A percentile compares a stretch with the other conserved stretches of the same genome.
phyloP scores from a whole-genome alignment of 2,888 invertebrate species.

The Drosophila acutilabella region DNA sequence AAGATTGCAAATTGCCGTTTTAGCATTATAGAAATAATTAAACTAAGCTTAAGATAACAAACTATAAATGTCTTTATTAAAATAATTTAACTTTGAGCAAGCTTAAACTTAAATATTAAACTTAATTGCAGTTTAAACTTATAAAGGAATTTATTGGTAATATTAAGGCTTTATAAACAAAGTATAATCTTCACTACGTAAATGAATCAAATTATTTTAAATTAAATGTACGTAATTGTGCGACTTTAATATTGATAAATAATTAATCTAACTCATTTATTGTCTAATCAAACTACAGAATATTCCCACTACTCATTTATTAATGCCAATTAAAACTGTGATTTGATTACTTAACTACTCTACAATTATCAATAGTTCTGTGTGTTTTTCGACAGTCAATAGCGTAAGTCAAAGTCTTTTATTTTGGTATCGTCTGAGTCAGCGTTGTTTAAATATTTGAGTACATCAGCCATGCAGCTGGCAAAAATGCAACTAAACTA shows the following conservation, averaged over 20 bases:
- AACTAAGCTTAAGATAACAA: background rate
- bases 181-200: background rate
- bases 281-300: constrained; percentile 6
- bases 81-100: background rate
- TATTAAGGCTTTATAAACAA: background rate
- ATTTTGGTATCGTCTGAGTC: constrained; percentile 4
- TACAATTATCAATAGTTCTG: background rate
- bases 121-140: background rate
- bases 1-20: constrained; percentile 26
- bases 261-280: background rate
- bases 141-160: background rate
- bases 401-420: background rate
- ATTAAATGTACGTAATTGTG: too few relatives aligned
- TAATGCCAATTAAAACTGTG: constrained; percentile 2
- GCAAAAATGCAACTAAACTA: constrained; percentile 64
- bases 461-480: constrained; percentile 51
- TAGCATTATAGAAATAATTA: constrained; percentile 25
- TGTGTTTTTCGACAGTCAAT: background rate
- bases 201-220: background rate
- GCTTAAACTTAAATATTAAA: background rate
- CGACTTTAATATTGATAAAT: background rate
- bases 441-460: constrained; percentile 9
- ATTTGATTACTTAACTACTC: constrained; percentile 7
- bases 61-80: background rate
- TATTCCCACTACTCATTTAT: constrained; percentile 8